Base-by-base conservation (phyloP, 2,113 vertebrate genomes). In the Choloepus hoffmanni region DNA sequence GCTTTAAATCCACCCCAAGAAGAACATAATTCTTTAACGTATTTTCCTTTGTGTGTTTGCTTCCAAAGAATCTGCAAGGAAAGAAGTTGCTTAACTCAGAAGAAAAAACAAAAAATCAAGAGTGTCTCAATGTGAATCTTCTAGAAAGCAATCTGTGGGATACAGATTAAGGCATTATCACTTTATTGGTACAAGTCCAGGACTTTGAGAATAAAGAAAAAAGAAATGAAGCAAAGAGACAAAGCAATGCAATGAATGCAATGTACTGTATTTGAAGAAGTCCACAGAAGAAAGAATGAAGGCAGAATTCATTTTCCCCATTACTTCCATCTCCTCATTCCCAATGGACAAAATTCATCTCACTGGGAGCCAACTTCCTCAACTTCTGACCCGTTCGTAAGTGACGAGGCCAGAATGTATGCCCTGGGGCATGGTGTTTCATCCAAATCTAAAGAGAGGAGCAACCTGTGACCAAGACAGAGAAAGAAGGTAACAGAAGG, bases 41-140 rank as follows among this genome's bases (percentile, higher is more conserved):
- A 81, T 77, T 79, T 88, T 50, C n/a, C 40, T 88, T 90, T 88
- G 70, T 88, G 9, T 15, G 43, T 84, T 79, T 94, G 4, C 55
- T 84, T 88, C 74, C 62, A 91, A 65, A 89, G 43, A 60, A 86
- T 3, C 16, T 48, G 2, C 43, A 70, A 83, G 18, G 21, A 88
- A 9, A 93, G 24, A 95, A 85, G 88, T 40, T 45, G 19, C 23
- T 78, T 89, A 67, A 60, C 23, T 94, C 76, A 58, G 63, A 45
- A 76, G 23, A 90, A 84, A 65, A 63, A 67, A 5, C 73, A 23
- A 67, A 67, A 21, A 70, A 36, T 45, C 45, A 15, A 48, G n/a
- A 92, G 18, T 21, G 5, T 16, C 18, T 91, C 79, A 78, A 73
- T 19, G 53, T 67, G 53, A 16, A n/a, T 79, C 30, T 92, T 90